Evolutionary conservation across 2,113 vertebrate species (phyloP).

Genomic region (Ginglymostoma cirratum): DNA sequence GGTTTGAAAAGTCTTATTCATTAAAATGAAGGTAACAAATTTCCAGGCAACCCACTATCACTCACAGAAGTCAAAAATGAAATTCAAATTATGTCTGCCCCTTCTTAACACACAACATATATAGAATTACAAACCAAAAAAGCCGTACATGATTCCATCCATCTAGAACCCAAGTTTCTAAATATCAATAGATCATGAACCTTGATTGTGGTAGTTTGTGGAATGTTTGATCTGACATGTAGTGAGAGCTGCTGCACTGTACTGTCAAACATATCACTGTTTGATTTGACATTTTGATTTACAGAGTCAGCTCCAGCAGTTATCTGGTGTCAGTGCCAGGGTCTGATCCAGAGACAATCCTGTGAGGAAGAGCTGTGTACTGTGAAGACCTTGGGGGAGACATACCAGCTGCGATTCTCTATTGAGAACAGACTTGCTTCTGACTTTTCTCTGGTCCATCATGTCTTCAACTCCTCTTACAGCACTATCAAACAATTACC

Average conservation of each 20-base stretch:
- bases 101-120: too few species aligned
- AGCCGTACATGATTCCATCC: too few species aligned
- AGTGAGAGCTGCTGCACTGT: background rate
- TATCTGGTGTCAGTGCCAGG: slow-evolving; percentile 39
- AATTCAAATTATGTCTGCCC: too few species aligned
- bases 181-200: too few species aligned
- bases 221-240: background rate
- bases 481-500: slow-evolving; percentile 41
- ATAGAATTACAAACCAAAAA: too few species aligned
- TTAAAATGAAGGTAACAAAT: too few species aligned
- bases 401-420: slow-evolving; percentile 43
- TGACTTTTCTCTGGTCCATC: slow-evolving; percentile 43
- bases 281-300: background rate
- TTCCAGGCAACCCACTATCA: too few species aligned
- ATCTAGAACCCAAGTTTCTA: too few species aligned
- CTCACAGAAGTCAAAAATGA: too few species aligned
- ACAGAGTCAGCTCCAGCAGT: background rate
- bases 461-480: slow-evolving; percentile 47
- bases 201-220: too few species aligned
- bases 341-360: slow-evolving; percentile 36
- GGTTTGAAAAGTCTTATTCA: too few species aligned
- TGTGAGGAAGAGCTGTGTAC: slow-evolving; percentile 42
- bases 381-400: slow-evolving; percentile 41
- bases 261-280: background rate
- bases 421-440: slow-evolving; percentile 42